A percentile compares a stretch with the other conserved stretches of the same genome.
Evolutionary conservation across 2,888 invertebrate species (phyloP).

Genomic region (Stenodema calcarata): DNA sequence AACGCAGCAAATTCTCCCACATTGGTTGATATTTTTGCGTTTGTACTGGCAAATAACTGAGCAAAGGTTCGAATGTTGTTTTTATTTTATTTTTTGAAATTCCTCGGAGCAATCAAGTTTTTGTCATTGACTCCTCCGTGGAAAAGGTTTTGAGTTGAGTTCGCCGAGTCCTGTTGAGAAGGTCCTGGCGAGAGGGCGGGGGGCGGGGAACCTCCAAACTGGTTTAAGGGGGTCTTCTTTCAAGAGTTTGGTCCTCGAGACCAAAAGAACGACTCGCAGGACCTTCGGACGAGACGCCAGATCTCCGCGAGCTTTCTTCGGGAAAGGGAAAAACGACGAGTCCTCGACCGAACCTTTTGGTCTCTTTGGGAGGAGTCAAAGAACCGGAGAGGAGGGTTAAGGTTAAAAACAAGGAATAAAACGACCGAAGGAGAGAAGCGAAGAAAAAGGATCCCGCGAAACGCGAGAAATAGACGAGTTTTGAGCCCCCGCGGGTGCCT

Average conservation of each 20-base stretch:
- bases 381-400: neutral
- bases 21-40: too few species aligned
- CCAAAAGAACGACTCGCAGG: neutral
- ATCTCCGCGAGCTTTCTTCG: neutral
- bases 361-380: neutral
- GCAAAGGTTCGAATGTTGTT: too few species aligned
- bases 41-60: too few species aligned
- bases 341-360: neutral
- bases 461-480: neutral
- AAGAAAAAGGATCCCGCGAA: neutral
- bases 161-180: too few species aligned
- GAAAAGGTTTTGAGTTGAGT: too few species aligned
- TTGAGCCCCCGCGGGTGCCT: neutral
- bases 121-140: too few species aligned
- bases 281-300: neutral
- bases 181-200: neutral
- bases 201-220: neutral
- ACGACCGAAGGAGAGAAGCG: neutral
- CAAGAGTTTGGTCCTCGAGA: neutral
- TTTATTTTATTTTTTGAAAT: too few species aligned
- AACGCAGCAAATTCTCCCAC: too few species aligned
- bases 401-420: neutral
- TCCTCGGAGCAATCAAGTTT: too few species aligned
- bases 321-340: neutral
- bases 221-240: conserved; percentile 3